These are phyloP conservation scores for Lonchura striata DNA, from an alignment of 2,113 vertebrate species.

Conservation along the genomic window DNA sequence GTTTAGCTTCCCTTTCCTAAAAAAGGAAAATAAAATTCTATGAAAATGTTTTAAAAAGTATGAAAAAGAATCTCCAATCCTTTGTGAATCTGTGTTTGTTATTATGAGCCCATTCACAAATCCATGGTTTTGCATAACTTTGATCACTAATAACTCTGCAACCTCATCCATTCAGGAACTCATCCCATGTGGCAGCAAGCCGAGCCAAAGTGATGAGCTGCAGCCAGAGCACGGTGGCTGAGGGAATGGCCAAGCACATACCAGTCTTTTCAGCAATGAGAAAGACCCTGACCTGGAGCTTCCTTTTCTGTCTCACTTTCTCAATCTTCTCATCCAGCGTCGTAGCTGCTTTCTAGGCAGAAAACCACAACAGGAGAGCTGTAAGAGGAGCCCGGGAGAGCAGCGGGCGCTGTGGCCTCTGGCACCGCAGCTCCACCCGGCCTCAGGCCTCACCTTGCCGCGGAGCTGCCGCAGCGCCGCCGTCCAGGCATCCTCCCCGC, in stretches of 20 bases:
- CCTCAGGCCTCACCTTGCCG: slow-evolving; percentile 78
- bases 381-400: background rate
- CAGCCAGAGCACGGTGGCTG: background rate
- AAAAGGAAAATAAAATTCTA: background rate
- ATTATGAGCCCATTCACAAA: background rate
- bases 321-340: slow-evolving; percentile 97
- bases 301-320: slow-evolving; percentile 88
- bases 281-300: slow-evolving; percentile 74
- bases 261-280: background rate
- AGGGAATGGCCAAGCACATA: background rate
- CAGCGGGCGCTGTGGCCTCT: accelerated
- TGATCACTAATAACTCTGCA: background rate
- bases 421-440: background rate
- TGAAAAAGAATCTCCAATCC: background rate
- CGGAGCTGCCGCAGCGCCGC: slow-evolving; percentile 88
- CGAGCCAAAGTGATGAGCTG: background rate
- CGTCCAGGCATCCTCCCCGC: slow-evolving; percentile 75
- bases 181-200: background rate
- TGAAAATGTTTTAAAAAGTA: background rate
- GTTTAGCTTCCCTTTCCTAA: slow-evolving; percentile 77
- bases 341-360: slow-evolving; percentile 80
- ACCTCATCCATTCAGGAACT: background rate
- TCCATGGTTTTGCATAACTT: background rate
- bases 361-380: background rate
- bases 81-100: background rate